Evolutionary conservation across 2,797 vertebrate genomes (phyloP), one percentile per base, ranked within the genome.

Genomic region (Hippocampus kuda): DNA sequence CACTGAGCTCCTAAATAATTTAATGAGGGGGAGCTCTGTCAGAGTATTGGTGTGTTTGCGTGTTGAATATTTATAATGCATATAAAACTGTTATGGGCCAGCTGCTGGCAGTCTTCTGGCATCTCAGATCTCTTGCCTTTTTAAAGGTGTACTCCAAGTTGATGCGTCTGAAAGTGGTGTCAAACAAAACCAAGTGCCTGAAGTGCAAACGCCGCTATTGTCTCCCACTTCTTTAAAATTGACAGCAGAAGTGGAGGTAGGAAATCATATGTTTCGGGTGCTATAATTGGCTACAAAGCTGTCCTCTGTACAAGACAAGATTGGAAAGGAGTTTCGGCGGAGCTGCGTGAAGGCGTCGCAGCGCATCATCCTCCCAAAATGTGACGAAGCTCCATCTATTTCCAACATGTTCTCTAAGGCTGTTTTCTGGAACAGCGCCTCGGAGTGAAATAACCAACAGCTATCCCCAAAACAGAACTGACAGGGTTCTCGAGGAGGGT

Each of bases 61-160:
- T 77, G 75, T 70, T 89, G 84, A 85, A 86, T 86, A 88, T 86
- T 87, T 85, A 87, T 83, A 76, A 70, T 70, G 71, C 83, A 76
- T 84, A 86, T 86, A 77, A 87, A 88, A 82, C 61, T 77, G 80
- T 84, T 83, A 83, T 80, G 75, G 77, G 68, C 77, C 83, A 83
- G 81, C 81, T 88, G 82, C 77, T 86, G 64, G 66, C 69, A 75
- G 74, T 79, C 78, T 66, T 83, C n/a, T n/a, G n/a, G 77, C 24
- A 1, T 83, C 74, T 80, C 66, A 70, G 72, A 74, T 72, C 66
- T 72, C 34, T 51, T 70, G 70, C 22, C 42, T 60, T 68, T 67
- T 24, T 57, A 65, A 65, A 65, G 15, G 44, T 65, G 44, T 42
- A 13, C 24, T 67, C 38, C 51, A 24, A 56, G 56, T 56, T 63